Evolutionary conservation across 2,888 invertebrate species (phyloP).

Genomic region (Ophioninae sp.): DNA sequence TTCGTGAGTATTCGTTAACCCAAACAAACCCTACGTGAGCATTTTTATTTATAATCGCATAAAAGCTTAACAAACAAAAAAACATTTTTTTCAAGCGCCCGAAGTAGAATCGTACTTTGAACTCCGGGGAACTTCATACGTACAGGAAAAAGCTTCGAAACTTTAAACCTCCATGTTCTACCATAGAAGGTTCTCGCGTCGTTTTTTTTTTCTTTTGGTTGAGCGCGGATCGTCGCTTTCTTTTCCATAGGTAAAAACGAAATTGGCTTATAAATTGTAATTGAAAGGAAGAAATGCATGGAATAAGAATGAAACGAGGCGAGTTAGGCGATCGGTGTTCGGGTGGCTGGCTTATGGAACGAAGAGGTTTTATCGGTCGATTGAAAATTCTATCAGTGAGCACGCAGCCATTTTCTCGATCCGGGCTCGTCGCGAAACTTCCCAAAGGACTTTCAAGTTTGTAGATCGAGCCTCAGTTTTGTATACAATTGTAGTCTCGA

Average conservation of each 20-base stretch:
- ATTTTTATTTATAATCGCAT: no score
- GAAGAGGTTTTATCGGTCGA: constrained; percentile 37
- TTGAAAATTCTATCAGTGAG: constrained; percentile 60
- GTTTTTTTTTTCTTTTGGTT: constrained; percentile 15
- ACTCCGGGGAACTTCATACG: background rate
- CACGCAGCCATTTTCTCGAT: constrained; percentile 43
- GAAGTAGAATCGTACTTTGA: background rate
- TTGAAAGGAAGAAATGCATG: constrained; percentile 42
- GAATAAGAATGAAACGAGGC: constrained; percentile 44
- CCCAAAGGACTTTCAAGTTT: constrained; percentile 58
- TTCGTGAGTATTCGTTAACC: no score
- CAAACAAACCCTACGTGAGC: no score
- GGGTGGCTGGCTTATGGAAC: constrained; percentile 21
- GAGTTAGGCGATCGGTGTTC: constrained; percentile 18
- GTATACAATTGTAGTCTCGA: constrained; percentile 4
- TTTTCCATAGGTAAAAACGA: background rate
- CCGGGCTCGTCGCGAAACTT: constrained; percentile 31
- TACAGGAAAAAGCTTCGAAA: constrained; percentile 14
- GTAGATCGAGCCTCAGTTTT: constrained; percentile 22
- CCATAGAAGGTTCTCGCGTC: background rate
- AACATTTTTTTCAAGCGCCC: no score
- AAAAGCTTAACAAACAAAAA: no score
- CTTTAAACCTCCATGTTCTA: background rate
- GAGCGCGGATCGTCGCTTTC: background rate
- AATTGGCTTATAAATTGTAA: constrained; percentile 43